Evolutionary conservation across 23 tunicate species (phyloP), one percentile per base, ranked within the genome.

Genomic region (Diplosoma virens): DNA sequence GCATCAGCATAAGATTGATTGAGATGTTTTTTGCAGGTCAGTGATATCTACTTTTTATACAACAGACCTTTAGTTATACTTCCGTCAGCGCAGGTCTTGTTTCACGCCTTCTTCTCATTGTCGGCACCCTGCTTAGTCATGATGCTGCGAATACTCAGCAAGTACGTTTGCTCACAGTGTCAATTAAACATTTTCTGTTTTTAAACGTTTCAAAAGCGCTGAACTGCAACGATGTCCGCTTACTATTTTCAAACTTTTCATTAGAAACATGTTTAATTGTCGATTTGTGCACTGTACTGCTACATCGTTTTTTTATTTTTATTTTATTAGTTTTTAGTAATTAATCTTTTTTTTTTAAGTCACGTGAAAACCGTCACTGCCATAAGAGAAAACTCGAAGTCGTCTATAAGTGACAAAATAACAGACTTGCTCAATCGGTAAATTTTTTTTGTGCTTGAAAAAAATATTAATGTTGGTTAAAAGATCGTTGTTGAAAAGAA

Each of bases 121-220:
- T 63, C 60, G 55, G 65, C 73, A 2, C 52, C 61, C 37, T 82
- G 59, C 31, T 23, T 82, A 14, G 30, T 79, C 17, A 20, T 35
- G 0, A 5, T 68, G 25, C 48, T 53, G 25, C 25, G 37, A 47
- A 80, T 69, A 52, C 47, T 80, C n/a, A 32, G 6, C 37, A 82
- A 71, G 81, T 76, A 59, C 16, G 69, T 48, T 3, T 11, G 2
- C 54, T 3, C 23, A 5, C 5, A 17, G n/a, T 18, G n/a, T 64
- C 20, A 9, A 46, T 46, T n/a, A n/a, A 17, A 46, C 17, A 11
- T 46, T 46, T 14, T n/a, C n/a, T n/a, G n/a, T n/a, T n/a, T n/a
- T n/a, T n/a, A n/a, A n/a, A n/a, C n/a, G n/a, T n/a, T n/a, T n/a
- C n/a, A n/a, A n/a, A n/a, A n/a, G n/a, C n/a, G n/a, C n/a, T n/a